Evolutionary conservation across 2,113 vertebrate genomes (phyloP).

Genomic region (Microcebus murinus): DNA sequence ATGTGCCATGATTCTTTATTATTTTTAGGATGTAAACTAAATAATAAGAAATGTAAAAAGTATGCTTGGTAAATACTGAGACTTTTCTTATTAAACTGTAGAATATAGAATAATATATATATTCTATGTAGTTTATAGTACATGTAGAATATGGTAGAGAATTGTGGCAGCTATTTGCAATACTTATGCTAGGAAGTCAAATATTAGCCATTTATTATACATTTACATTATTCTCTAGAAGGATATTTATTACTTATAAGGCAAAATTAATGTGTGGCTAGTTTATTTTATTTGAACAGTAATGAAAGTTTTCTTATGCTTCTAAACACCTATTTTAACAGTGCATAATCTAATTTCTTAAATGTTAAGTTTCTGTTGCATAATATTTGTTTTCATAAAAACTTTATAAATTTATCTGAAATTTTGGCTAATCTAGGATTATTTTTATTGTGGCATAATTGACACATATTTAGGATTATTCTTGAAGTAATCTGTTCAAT

Average conservation of each 20-base stretch:
- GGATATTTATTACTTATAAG: background rate
- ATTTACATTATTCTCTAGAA: background rate
- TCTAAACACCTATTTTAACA: background rate
- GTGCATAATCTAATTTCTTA: background rate
- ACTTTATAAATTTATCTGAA: background rate
- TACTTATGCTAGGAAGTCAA: background rate
- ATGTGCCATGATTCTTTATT: background rate
- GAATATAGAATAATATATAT: background rate
- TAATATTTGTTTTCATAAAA: background rate
- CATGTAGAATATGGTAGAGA: background rate
- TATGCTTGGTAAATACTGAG: background rate
- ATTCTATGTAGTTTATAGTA: background rate
- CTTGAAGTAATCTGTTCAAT: background rate
- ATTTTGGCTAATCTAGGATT: background rate
- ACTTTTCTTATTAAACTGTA: background rate
- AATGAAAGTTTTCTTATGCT: background rate
- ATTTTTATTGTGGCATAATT: background rate
- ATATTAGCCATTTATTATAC: background rate
- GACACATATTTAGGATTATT: background rate
- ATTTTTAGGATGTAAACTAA: background rate
- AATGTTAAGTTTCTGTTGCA: background rate
- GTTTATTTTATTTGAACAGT: background rate
- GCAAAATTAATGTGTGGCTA: background rate
- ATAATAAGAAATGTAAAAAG: background rate
- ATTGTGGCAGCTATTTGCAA: background rate